Evolutionary conservation across 2,888 invertebrate genomes (phyloP), one percentile per base, ranked within the genome.

Genomic region (Resseliella maxima): DNA sequence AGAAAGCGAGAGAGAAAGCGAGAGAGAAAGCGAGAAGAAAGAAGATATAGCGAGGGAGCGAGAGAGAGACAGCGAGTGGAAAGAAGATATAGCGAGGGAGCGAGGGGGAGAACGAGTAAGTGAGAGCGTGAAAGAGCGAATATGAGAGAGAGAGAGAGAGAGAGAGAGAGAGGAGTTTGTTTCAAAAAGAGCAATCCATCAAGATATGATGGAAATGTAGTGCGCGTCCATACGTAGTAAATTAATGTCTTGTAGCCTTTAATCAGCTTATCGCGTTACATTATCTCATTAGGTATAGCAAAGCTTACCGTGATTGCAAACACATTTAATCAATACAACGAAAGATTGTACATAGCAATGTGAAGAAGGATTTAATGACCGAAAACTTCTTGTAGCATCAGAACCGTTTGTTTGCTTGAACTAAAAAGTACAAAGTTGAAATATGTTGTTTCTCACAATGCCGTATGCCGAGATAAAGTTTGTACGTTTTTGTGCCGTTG

Each of bases 211-310:
- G 18, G 8, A 50, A 18, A 50, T 50, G 46, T 50, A 18, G n/a
- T n/a, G n/a, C 24, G 31, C 10, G 72, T 31, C 0, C 72, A 72
- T 72, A 72, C 72, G 72, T 35, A 24, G 59, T 59, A 59, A 50
- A 50, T 50, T 27, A 59, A 59, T 59, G 59, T 59, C 24, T 59
- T 27, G 59, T 27, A 31, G 72, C 72, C 72, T 72, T 72, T 72
- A 72, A 72, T 72, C 72, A 72, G 72, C 72, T 72, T 72, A 72
- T 72, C 72, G 72, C 72, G 72, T 72, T 72, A 72, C 72, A 72
- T 72, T 72, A 72, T 72, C 72, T 72, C 72, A 72, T 72, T 72
- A 72, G 72, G 72, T 31, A 18, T 31, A 72, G 72, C 31, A 31
- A 72, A 72, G 72, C 72, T 72, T 72, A 72, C 72, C 35, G 72